Base-by-base conservation (phyloP, 2,797 vertebrate genomes). In the Parauchenoglanis ngamensis region DNA sequence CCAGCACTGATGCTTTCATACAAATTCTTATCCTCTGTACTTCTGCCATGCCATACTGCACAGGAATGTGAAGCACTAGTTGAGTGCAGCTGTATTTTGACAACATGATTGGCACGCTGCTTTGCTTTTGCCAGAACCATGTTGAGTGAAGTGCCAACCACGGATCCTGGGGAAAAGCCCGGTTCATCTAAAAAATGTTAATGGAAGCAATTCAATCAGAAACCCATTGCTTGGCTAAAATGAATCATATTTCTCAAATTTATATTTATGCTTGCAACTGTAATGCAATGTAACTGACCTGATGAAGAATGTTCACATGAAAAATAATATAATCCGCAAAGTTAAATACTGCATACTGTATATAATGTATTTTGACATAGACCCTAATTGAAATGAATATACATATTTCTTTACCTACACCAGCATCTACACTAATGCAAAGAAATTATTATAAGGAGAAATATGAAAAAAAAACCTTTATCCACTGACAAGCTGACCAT, bases 41-140 rank as follows among this genome's bases (percentile, higher is more conserved):
- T 94, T 96, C 95, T 96, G 94, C 84, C 94, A 90, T 92, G 92
- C 95, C 97, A 97, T 96, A 97, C 96, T 96, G 95, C 93, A 91
- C 92, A 84, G 91, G 94, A 95, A 95, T 95, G 94, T 94, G 94
- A 95, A 95, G 90, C 95, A 95, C 93, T 94, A 93, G 92, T 92
- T 93, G 72, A 78, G 88, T 94, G 94, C 96, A 97, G 96, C 96
- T 97, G 96, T 95, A 93, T 94, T 90, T 94, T 88, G 94, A 96
- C 96, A 97, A 95, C 93, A 95, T 96, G 96, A 95, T 94, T 96
- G 96, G 96, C 95, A 95, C 88, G 90, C 91, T 84, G 87, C 0
- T 0, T 92, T 93, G 93, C 89, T 93, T 78, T 68, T 82, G 68
- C 90, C 91, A 86, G 87, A 92, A 84, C 85, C 91, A 65, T 90